phyloP scores from a whole-genome alignment of 2,888 invertebrate genomes.

The Sthenelais limicola region DNA sequence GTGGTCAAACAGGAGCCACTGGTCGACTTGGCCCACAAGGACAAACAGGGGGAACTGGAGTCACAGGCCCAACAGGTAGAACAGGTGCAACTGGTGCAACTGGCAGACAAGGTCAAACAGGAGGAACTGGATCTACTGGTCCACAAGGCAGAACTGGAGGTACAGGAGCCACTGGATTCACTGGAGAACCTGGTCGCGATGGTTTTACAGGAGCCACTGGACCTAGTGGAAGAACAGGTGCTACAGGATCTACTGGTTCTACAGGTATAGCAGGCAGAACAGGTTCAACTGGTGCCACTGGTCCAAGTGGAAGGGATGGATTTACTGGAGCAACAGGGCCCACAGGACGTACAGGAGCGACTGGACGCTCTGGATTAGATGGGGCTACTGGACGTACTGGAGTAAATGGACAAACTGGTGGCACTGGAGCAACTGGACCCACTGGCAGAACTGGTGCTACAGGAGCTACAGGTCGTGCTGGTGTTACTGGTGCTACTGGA shows the following conservation, averaged over 20 bases:
- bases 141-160: constrained; percentile 27
- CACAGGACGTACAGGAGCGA: constrained; percentile 42
- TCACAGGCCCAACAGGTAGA: constrained; percentile 19
- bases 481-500: constrained; percentile 43
- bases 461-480: constrained; percentile 40
- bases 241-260: constrained; percentile 41
- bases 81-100: constrained; percentile 47
- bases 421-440: constrained; percentile 39
- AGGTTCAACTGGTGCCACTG: constrained; percentile 46
- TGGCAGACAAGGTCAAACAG: constrained; percentile 38
- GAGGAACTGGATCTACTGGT: constrained; percentile 47
- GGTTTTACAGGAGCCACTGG: constrained; percentile 42
- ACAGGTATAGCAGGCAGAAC: constrained; percentile 45
- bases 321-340: constrained; percentile 42
- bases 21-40: constrained; percentile 40
- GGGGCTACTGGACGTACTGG: constrained; percentile 42
- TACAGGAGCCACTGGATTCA: constrained; percentile 36
- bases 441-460: constrained; percentile 39
- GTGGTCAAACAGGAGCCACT: constrained; percentile 42
- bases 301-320: constrained; percentile 43
- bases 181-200: constrained; percentile 37
- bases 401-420: constrained; percentile 25
- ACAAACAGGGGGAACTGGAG: constrained; percentile 18
- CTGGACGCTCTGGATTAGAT: constrained; percentile 34
- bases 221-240: constrained; percentile 34